Evolutionary conservation across 2,888 invertebrate species (phyloP).

Genomic region (Drosophila ustulata): DNA sequence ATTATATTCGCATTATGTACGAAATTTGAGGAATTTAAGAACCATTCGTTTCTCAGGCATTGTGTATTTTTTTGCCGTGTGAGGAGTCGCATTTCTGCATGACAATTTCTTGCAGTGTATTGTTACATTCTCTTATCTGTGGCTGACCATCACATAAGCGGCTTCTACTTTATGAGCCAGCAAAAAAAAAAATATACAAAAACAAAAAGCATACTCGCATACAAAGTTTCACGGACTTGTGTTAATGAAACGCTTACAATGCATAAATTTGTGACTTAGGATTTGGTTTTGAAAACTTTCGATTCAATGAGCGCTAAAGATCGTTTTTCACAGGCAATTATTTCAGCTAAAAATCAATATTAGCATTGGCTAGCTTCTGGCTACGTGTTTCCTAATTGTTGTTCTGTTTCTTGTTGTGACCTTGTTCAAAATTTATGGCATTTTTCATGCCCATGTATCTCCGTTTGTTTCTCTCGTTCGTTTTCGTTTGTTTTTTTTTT

Average conservation of each 20-base stretch:
- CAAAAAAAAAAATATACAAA: conserved; percentile 13
- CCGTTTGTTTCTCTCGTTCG: conserved; percentile 20
- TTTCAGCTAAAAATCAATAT: conserved; percentile 56
- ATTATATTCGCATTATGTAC: neutral
- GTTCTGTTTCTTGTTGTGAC: conserved; percentile 57
- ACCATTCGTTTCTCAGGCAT: neutral
- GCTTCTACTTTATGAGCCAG: conserved; percentile 23
- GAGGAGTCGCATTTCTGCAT: neutral
- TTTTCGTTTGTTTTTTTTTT: conserved; percentile 14
- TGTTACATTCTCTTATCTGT: conserved; percentile 37
- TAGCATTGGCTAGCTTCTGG: conserved; percentile 26
- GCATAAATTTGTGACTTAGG: conserved; percentile 30
- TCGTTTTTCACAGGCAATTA: conserved; percentile 32
- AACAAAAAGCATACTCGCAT: neutral
- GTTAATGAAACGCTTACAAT: conserved; percentile 60
- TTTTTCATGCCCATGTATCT: conserved; percentile 44
- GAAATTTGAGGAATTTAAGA: neutral
- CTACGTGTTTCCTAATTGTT: conserved; percentile 60
- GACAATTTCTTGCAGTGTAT: conserved; percentile 19
- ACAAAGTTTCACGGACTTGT: conserved; percentile 34
- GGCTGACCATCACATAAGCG: conserved; percentile 24
- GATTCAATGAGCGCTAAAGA: conserved; percentile 15
- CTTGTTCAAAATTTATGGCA: conserved; percentile 71
- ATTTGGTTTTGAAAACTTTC: conserved; percentile 16
- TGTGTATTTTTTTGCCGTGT: neutral